A percentile compares a stretch with the other conserved stretches of the same genome.
Conservation (phyloP, 2,797 vertebrate genomes). For the Poeciliopsis paucimaculata region DNA sequence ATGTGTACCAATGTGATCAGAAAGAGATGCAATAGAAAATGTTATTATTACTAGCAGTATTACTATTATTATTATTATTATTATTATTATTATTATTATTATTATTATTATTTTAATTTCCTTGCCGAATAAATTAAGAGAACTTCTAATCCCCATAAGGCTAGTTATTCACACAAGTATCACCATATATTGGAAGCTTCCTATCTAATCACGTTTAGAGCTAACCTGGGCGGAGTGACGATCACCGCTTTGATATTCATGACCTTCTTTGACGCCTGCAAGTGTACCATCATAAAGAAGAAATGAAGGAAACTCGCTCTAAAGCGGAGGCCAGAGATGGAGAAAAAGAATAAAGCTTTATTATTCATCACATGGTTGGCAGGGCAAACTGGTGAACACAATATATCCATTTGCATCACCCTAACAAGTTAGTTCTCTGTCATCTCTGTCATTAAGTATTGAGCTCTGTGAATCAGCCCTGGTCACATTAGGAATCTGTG, state of each 20-base stretch:
- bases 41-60: no score
- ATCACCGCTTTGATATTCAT: constrained; percentile 14
- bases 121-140: constrained; percentile 7
- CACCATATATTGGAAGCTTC: constrained; percentile 1
- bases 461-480: constrained; percentile 48
- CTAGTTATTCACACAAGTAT: not conserved
- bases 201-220: constrained; percentile 7
- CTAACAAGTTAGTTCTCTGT: constrained; percentile 66
- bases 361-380: constrained; percentile 78
- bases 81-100: not conserved
- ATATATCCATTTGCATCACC: constrained; percentile 81
- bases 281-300: constrained; percentile 38
- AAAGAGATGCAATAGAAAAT: constrained; percentile 17
- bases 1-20: constrained; percentile 54
- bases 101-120: not conserved
- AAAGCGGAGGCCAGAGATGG: constrained; percentile 51
- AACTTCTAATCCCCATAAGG: constrained; percentile 5
- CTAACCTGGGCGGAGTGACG: constrained; percentile 13
- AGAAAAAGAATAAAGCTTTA: constrained; percentile 73
- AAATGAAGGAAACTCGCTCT: constrained; percentile 37
- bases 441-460: constrained; percentile 72
- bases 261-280: constrained; percentile 33
- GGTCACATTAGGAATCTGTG: constrained; percentile 54
- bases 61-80: no score
- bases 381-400: constrained; percentile 74